A percentile compares a stretch with the other conserved stretches of the same genome.
These are phyloP conservation scores for Netelia melanura DNA, from an alignment of 2,888 invertebrate species.

Conservation along the genomic window DNA sequence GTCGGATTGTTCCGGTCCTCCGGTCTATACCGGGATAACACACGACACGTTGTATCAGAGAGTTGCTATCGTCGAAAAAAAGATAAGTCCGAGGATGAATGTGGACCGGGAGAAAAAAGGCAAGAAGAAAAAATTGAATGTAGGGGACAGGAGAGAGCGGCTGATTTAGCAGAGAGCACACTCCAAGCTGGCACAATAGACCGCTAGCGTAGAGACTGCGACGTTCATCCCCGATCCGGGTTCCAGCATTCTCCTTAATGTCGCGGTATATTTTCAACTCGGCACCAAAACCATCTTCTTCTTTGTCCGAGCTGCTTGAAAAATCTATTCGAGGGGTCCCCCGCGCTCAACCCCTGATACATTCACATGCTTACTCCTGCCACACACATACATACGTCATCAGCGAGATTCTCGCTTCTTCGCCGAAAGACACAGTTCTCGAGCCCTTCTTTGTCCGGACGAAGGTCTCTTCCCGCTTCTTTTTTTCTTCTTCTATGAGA, in stretches of 20 bases:
- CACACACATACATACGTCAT: slow-evolving; percentile 25
- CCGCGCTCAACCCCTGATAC: slow-evolving; percentile 1
- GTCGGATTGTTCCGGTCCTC: not conserved
- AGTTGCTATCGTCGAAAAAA: slow-evolving; percentile 13
- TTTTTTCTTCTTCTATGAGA: slow-evolving; percentile 55
- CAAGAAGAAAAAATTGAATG: slow-evolving; percentile 42
- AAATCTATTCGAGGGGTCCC: slow-evolving; percentile 27
- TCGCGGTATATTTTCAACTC: slow-evolving; percentile 45
- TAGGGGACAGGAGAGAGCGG: slow-evolving; percentile 65
- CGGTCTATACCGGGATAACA: not conserved
- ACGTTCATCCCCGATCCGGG: slow-evolving; percentile 27
- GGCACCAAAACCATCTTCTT: slow-evolving; percentile 27
- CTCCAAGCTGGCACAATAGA: slow-evolving; percentile 70
- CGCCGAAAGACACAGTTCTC: slow-evolving; percentile 61
- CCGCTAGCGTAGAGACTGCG: slow-evolving; percentile 50
- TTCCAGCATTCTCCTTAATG: slow-evolving; percentile 32
- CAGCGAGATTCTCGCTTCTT: slow-evolving; percentile 48
- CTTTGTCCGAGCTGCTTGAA: slow-evolving; percentile 25
- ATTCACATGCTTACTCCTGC: slow-evolving; percentile 26
- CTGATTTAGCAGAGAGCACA: slow-evolving; percentile 78
- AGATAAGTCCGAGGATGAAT: slow-evolving; percentile 8
- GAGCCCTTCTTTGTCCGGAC: slow-evolving; percentile 62
- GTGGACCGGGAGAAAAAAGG: slow-evolving; percentile 11
- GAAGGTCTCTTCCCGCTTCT: slow-evolving; percentile 42
- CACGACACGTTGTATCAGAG: not conserved